Percentiles rank a stretch among this genome's conserved stretches.
These are phyloP conservation scores for Drosophila setosimentum DNA, from an alignment of 2,888 invertebrate genomes.

Conservation along the genomic window DNA sequence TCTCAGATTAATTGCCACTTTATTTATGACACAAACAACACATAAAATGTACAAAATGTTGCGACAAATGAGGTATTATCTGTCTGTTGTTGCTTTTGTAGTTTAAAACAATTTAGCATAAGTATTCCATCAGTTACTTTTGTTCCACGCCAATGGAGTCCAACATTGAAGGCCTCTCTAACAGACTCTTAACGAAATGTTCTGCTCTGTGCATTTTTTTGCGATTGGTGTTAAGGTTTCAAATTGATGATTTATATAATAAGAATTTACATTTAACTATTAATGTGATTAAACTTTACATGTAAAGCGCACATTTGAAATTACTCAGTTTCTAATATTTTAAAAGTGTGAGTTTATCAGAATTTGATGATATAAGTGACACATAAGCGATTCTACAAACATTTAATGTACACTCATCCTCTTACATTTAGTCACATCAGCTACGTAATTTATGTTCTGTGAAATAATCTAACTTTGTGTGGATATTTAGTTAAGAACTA, in stretches of 20 bases:
- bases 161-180: constrained; percentile 8
- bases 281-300: not conserved
- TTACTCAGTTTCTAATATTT: not conserved
- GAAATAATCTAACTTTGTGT: not conserved
- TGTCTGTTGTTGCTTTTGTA: constrained; percentile 3
- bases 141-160: constrained; percentile 14
- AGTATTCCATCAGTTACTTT: constrained; percentile 37
- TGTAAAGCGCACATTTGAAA: not conserved
- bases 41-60: constrained; percentile 44
- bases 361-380: constrained; percentile 1
- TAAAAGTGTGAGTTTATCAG: too few relatives aligned
- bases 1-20: constrained; percentile 72
- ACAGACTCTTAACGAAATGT: not conserved
- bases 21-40: constrained; percentile 57
- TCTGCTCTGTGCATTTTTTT: not conserved
- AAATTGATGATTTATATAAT: not conserved
- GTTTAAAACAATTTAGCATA: constrained; percentile 39
- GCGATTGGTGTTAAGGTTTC: not conserved
- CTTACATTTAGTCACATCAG: not conserved
- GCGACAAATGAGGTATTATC: constrained; percentile 29
- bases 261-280: too few relatives aligned
- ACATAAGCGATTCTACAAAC: not conserved
- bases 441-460: not conserved
- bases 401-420: not conserved
- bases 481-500: not conserved